These are phyloP conservation scores for Solea senegalensis DNA, from an alignment of 2,113 vertebrate species.

Conservation along the genomic window DNA sequence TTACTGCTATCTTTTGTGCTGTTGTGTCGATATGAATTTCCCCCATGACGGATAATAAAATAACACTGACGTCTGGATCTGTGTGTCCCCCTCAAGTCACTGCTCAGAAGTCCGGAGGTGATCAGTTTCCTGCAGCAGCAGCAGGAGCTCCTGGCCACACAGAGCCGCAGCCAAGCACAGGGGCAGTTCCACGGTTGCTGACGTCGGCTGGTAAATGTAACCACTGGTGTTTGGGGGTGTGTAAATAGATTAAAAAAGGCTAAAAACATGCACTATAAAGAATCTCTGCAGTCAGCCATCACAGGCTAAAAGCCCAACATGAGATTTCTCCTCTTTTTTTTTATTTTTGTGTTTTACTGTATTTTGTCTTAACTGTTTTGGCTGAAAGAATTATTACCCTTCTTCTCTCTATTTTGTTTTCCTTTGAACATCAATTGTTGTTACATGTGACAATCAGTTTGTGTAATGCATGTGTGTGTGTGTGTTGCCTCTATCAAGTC, in stretches of 20 bases:
- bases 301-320: not conserved
- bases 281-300: not conserved
- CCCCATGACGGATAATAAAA: too few relatives aligned
- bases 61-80: not conserved
- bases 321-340: too few relatives aligned
- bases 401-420: constrained; percentile 2
- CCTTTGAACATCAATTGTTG: not conserved
- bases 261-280: constrained; percentile 1
- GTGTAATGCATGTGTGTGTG: not conserved
- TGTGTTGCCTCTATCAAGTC: not conserved
- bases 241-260: not conserved
- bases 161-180: constrained; percentile 87
- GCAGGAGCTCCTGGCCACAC: constrained; percentile 90
- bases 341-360: not conserved
- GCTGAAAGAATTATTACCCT: too few relatives aligned
- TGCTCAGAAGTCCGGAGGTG: constrained; percentile 96
- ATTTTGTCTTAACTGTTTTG: not conserved
- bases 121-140: constrained; percentile 98
- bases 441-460: constrained; percentile 53
- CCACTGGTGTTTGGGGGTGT: not conserved
- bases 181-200: constrained; percentile 84
- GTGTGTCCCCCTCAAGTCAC: constrained; percentile 81
- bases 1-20: too few relatives aligned
- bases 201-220: not conserved
- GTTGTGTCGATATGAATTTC: too few relatives aligned